phyloP scores from a whole-genome alignment of 2,888 invertebrate genomes.

The Sepiola atlantica region DNA sequence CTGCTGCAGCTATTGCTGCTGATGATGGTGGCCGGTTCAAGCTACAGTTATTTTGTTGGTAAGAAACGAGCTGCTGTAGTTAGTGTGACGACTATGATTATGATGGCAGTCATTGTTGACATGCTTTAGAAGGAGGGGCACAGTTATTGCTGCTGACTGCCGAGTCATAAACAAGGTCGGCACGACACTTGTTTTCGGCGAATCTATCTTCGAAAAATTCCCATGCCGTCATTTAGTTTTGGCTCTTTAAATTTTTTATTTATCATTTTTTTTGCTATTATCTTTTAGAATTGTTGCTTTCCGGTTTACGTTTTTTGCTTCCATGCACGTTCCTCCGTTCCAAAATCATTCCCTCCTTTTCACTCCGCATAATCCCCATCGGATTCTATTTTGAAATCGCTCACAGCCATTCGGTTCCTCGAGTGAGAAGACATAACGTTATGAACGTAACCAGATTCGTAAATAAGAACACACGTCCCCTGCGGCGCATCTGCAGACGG shows the following conservation, averaged over 20 bases:
- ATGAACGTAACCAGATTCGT: background rate
- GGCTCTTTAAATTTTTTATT: background rate
- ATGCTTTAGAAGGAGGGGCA: too few species aligned
- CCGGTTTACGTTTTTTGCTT: background rate
- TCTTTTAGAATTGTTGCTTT: too few species aligned
- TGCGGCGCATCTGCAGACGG: background rate
- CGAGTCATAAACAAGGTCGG: too few species aligned
- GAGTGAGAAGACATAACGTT: background rate
- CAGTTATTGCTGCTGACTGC: too few species aligned
- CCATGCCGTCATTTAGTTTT: background rate
- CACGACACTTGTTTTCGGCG: background rate
- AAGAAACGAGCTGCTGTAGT: too few species aligned
- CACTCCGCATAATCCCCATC: background rate
- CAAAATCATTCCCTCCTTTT: background rate
- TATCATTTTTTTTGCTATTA: too few species aligned
- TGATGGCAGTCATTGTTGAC: too few species aligned
- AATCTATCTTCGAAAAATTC: background rate
- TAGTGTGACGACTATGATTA: too few species aligned
- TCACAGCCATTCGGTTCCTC: background rate
- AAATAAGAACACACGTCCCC: background rate
- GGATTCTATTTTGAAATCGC: constrained; percentile 7
- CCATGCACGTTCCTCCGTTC: background rate
- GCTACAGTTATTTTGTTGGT: too few species aligned
- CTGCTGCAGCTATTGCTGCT: too few species aligned
- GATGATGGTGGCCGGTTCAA: too few species aligned